Percentiles rank a stretch among this genome's conserved stretches.
Evolutionary conservation across 2,113 vertebrate species (phyloP).

Genomic region (Bos javanicus): DNA sequence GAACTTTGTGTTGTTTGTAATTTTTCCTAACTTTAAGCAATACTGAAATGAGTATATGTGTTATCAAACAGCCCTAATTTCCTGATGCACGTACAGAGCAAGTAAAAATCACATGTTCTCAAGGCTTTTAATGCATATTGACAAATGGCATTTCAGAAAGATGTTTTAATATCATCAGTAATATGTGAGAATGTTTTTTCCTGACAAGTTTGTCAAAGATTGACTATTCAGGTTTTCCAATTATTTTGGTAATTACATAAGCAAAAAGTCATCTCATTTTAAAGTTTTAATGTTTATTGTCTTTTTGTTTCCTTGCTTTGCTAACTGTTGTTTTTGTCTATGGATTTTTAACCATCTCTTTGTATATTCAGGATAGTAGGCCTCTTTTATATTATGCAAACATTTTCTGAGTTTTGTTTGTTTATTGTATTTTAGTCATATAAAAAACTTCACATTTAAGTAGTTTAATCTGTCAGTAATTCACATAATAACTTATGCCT

Average conservation of each 20-base stretch:
- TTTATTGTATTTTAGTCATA: neutral
- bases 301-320: conserved; percentile 14
- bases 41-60: neutral
- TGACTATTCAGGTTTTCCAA: neutral
- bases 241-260: neutral
- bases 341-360: conserved; percentile 4
- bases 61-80: neutral
- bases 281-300: neutral
- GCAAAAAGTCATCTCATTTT: neutral
- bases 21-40: conserved; percentile 11
- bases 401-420: neutral
- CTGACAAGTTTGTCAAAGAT: neutral
- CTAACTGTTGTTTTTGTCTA: neutral
- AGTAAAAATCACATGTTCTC: neutral
- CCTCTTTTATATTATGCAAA: neutral
- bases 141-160: neutral
- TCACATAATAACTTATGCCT: neutral
- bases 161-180: neutral
- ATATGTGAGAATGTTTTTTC: neutral
- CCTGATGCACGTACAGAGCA: neutral
- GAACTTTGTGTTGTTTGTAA: neutral
- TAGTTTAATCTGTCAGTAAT: conserved; percentile 12
- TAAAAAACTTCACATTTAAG: neutral
- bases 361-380: neutral
- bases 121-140: neutral